Conservation (phyloP, 2,888 invertebrate genomes). For the Netelia melanura region DNA sequence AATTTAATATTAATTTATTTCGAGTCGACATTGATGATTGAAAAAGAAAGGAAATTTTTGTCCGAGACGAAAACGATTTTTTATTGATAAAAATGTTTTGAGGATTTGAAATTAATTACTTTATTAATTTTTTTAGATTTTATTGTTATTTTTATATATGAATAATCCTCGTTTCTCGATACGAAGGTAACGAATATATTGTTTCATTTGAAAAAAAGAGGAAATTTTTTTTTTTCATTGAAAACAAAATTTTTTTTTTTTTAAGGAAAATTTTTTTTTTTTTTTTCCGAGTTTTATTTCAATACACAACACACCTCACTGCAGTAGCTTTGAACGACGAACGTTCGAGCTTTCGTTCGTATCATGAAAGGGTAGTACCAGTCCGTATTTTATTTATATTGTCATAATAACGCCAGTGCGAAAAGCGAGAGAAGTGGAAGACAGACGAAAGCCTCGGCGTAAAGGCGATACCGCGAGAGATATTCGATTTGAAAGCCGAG, state of each 20-base stretch:
- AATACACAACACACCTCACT: background rate
- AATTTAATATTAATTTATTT: too few species aligned
- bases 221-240: background rate
- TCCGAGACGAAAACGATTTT: too few species aligned
- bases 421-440: background rate
- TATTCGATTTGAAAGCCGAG: constrained; percentile 51
- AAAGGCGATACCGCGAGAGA: constrained; percentile 35
- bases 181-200: too few species aligned
- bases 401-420: background rate
- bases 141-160: background rate
- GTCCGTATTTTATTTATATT: constrained; percentile 25
- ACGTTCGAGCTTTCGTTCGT: constrained; percentile 29
- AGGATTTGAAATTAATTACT: too few species aligned
- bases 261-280: background rate
- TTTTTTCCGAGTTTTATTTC: background rate
- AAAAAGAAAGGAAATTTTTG: too few species aligned
- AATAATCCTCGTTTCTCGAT: background rate
- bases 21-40: too few species aligned
- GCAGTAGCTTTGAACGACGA: constrained; percentile 13
- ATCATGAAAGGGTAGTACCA: constrained; percentile 10
- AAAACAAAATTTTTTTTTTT: background rate
- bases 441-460: background rate
- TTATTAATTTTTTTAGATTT: background rate
- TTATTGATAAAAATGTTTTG: too few species aligned
- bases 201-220: background rate